Percentiles rank a stretch among this genome's conserved stretches.
Conservation (phyloP, 1,140 invertebrate species). For the Papilio aristodemus region DNA sequence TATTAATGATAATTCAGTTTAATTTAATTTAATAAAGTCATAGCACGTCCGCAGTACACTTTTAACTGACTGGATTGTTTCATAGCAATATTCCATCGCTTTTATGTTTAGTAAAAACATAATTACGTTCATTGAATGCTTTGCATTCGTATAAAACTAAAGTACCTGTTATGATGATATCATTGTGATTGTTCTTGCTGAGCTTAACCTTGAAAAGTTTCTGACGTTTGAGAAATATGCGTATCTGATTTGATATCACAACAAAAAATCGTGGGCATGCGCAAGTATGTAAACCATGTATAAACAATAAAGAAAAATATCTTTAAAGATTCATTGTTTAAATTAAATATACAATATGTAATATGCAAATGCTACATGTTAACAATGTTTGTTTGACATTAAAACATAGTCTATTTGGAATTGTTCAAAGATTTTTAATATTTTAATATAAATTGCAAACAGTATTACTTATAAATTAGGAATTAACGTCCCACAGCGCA, state of each 20-base stretch:
- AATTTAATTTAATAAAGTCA: background rate
- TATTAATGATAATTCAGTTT: conserved; percentile 33
- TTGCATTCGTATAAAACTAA: background rate
- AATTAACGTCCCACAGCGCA: no score
- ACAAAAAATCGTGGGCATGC: background rate
- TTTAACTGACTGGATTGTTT: background rate
- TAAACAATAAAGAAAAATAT: background rate
- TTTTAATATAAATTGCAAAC: no score
- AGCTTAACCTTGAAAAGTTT: conserved; percentile 52
- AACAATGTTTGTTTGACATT: background rate
- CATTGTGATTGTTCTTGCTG: conserved; percentile 37
- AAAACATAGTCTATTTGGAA: no score
- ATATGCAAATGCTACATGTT: background rate
- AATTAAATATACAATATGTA: background rate
- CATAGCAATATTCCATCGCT: background rate
- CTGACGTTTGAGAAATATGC: conserved; percentile 44
- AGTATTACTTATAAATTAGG: no score
- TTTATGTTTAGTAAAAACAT: conserved; percentile 14
- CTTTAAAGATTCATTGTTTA: conserved; percentile 7
- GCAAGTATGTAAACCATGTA: background rate
- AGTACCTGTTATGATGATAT: conserved; percentile 26
- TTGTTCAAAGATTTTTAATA: no score
- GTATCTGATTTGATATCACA: no score
- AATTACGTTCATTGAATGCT: conserved; percentile 15
- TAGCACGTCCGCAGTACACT: conserved; percentile 1